Conservation (phyloP, 1,140 invertebrate species). For the Neoseiulus cucumeris region DNA sequence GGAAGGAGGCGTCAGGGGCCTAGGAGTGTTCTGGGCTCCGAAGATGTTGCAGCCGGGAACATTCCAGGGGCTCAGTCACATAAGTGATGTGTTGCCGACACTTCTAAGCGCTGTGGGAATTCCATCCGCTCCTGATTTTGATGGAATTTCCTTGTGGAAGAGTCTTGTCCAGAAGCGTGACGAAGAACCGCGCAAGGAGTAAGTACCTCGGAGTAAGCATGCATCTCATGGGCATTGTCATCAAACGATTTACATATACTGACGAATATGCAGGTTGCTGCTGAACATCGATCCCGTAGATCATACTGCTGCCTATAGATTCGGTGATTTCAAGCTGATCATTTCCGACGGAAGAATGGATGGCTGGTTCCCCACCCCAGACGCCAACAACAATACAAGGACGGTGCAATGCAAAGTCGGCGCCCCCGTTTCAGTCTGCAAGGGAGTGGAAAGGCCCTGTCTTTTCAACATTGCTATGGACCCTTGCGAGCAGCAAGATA, state of each 20-base stretch:
- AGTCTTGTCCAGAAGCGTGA: not conserved
- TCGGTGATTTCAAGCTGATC: slow-evolving; percentile 57
- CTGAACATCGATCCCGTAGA: slow-evolving; percentile 72
- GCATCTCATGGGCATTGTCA: too few relatives aligned
- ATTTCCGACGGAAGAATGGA: slow-evolving; percentile 26
- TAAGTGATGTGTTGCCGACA: slow-evolving; percentile 75
- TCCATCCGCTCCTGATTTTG: not conserved
- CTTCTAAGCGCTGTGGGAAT: slow-evolving; percentile 24
- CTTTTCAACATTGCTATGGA: slow-evolving; percentile 55
- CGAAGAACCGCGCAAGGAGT: too few relatives aligned
- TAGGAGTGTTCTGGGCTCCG: slow-evolving; percentile 59
- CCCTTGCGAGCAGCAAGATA: slow-evolving; percentile 63
- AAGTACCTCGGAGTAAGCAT: too few relatives aligned
- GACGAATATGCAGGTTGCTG: slow-evolving; percentile 31
- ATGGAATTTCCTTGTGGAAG: not conserved
- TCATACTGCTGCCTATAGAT: slow-evolving; percentile 44
- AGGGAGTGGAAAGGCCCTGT: slow-evolving; percentile 42
- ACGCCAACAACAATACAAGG: not conserved
- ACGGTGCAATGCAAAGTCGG: slow-evolving; percentile 8
- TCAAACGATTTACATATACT: too few relatives aligned
- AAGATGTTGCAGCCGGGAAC: slow-evolving; percentile 33
- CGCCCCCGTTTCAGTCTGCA: slow-evolving; percentile 29
- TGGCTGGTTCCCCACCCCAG: slow-evolving; percentile 18
- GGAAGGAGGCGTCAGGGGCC: slow-evolving; percentile 68
- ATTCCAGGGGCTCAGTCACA: slow-evolving; percentile 49